These are phyloP conservation scores for Melanotaenia maccullochi DNA, from an alignment of 2,797 vertebrate genomes.

Conservation along the genomic window DNA sequence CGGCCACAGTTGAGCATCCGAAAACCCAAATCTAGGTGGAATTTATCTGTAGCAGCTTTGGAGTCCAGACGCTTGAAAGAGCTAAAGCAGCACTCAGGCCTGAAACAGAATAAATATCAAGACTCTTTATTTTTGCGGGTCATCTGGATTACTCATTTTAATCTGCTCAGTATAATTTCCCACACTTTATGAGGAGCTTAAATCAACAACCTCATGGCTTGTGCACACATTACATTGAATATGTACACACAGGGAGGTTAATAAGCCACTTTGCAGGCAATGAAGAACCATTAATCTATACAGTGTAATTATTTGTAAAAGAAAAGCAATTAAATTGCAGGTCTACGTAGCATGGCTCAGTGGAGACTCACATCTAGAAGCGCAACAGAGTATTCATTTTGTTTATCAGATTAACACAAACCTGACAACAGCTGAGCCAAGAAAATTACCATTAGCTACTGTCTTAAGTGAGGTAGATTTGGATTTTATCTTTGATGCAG, in stretches of 20 bases:
- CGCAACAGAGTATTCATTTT: background rate
- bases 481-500: rapidly evolving
- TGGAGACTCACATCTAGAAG: background rate
- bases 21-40: slow-evolving; percentile 95
- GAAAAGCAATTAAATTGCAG: slow-evolving; percentile 7
- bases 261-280: background rate
- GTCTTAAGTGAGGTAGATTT: background rate
- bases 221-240: background rate
- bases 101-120: slow-evolving; percentile 44
- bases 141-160: background rate
- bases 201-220: background rate
- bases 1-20: slow-evolving; percentile 97
- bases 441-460: background rate
- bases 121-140: background rate
- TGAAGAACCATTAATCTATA: slow-evolving; percentile 20
- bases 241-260: slow-evolving; percentile 8
- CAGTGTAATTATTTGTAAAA: slow-evolving; percentile 17
- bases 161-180: background rate
- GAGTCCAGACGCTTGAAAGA: slow-evolving; percentile 96
- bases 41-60: slow-evolving; percentile 92
- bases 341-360: background rate
- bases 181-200: background rate
- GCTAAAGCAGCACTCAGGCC: slow-evolving; percentile 93
- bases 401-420: background rate
- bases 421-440: background rate